Base-by-base conservation (phyloP, 2,888 invertebrate genomes). In the Marronus borbonicus region DNA sequence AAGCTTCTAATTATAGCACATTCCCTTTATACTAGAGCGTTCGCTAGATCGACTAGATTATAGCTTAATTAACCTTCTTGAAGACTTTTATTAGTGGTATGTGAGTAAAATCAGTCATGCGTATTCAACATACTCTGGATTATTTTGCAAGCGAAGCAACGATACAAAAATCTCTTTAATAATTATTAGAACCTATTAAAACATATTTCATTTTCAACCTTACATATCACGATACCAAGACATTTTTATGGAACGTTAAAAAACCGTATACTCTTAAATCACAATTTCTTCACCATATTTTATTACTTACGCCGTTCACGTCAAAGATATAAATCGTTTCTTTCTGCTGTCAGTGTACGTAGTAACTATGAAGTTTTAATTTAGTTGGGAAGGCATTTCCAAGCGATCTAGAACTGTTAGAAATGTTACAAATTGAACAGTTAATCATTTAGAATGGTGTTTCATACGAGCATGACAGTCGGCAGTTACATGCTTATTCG, bases 281-380 rank as follows among this genome's bases (percentile, higher is more conserved):
- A 58, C 17, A 20, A 58, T 8, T 17, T 58, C 55, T 20, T 58
- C 55, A 20, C 20, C 17, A 64, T 64, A 14, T 64, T 64, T 64
- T 31, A 31, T 64, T 58, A 58, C 55, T 58, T 58, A 66, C 39
- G 39, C 17, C 20, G 44, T 58, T 39, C n/a, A 39, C 44, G 65
- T 66, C 44, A 20, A 66, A 66, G 44, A 44, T 66, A 66, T 66
- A 66, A 66, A 66, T 66, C n/a, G 17, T 66, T 66, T 17, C 44
- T 66, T 66, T 66, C 20, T 66, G 14, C n/a, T 66, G 65, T 66
- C 36, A 44, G 20, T 20, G 55, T 58, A 58, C 55, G 20, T 4
- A 58, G 65, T 17, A 31, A 36, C n/a, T 66, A 66, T 20, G 44
- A 66, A 66, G 39, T 10, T 66, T 66, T 66, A 66, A 66, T 66